Conservation (phyloP, 2,888 invertebrate species). For the Helicoverpa assulta region DNA sequence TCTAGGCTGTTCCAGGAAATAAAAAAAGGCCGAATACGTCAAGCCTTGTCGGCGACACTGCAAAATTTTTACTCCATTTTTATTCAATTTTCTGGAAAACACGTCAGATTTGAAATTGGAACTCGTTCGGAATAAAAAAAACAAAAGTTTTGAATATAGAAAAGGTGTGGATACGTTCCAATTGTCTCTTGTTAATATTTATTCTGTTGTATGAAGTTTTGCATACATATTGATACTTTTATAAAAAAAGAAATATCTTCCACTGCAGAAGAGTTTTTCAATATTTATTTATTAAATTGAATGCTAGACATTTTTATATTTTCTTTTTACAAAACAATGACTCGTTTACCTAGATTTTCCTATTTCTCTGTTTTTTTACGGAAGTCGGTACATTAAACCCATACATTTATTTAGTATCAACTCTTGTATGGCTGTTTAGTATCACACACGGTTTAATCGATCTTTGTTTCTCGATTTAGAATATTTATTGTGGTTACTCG, state of each 20-base stretch:
- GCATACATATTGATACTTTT: background rate
- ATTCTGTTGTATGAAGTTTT: background rate
- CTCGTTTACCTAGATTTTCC: too few species aligned
- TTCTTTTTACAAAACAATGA: too few species aligned
- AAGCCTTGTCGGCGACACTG: background rate
- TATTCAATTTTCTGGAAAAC: slow-evolving; percentile 13
- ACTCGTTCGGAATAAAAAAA: background rate
- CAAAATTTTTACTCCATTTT: background rate
- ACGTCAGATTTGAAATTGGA: background rate
- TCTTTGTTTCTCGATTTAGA: slow-evolving; percentile 42
- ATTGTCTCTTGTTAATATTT: slow-evolving; percentile 3
- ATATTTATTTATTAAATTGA: too few species aligned
- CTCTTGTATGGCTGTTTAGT: slow-evolving; percentile 29
- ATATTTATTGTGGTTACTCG: slow-evolving; percentile 12
- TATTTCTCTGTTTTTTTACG: background rate
- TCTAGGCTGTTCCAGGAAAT: background rate
- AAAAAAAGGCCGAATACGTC: background rate
- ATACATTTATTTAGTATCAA: background rate
- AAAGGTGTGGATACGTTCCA: background rate
- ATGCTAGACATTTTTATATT: too few species aligned
- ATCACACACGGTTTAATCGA: slow-evolving; percentile 37
- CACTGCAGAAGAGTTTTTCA: too few species aligned
- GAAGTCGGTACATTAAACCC: background rate
- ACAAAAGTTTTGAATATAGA: background rate
- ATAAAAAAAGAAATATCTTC: too few species aligned